These are phyloP conservation scores for Gymnoscopelus braueri DNA, from an alignment of 2,797 vertebrate species.

Conservation along the genomic window DNA sequence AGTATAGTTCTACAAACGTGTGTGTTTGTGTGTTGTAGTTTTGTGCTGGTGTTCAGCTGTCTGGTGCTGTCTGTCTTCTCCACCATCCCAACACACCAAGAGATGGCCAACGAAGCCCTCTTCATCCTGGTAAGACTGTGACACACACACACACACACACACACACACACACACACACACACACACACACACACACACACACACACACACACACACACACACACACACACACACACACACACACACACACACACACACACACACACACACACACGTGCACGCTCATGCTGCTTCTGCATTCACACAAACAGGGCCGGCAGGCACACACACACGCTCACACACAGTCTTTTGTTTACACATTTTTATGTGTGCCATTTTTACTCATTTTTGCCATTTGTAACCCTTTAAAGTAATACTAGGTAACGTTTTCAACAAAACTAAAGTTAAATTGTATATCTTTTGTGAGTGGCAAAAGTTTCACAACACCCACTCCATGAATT, in stretches of 20 bases:
- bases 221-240: constrained; percentile 13
- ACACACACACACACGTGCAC: not conserved
- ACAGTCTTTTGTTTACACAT: too few relatives aligned
- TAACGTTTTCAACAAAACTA: too few relatives aligned
- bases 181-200: not conserved
- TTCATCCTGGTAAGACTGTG: constrained; percentile 92
- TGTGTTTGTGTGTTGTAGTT: constrained; percentile 83
- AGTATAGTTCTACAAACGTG: too few relatives aligned
- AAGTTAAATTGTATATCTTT: too few relatives aligned
- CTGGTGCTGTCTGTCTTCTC: constrained; percentile 98
- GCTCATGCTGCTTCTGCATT: constrained; percentile 28
- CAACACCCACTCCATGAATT: too few relatives aligned
- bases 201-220: not conserved
- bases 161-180: not conserved
- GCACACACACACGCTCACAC: too few relatives aligned
- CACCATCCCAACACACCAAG: constrained; percentile 95
- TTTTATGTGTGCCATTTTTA: too few relatives aligned
- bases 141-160: not conserved
- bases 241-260: constrained; percentile 21
- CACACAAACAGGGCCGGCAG: too few relatives aligned
- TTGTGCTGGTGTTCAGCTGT: constrained; percentile 97
- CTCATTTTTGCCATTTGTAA: too few relatives aligned
- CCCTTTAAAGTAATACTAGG: too few relatives aligned
- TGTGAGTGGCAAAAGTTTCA: too few relatives aligned
- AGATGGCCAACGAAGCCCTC: constrained; percentile 92